A percentile compares a stretch with the other conserved stretches of the same genome.
phyloP scores from a whole-genome alignment of 2,797 vertebrate genomes.

The Hippoglossus hippoglossus region DNA sequence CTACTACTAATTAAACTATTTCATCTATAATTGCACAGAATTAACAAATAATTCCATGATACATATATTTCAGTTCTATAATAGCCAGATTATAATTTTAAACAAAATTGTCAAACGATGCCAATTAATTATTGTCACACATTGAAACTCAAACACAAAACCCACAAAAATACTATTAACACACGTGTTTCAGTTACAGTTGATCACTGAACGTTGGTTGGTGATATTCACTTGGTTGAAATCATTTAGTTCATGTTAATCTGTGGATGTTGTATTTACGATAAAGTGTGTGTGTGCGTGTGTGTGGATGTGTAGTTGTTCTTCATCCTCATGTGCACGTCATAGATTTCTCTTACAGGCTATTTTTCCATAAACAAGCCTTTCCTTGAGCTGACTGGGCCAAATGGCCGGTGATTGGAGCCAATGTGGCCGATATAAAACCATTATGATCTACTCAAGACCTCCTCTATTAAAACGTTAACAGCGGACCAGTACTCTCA shows the following conservation, averaged over 20 bases:
- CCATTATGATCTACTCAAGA: constrained; percentile 62
- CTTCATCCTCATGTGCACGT: neutral
- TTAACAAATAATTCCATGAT: neutral
- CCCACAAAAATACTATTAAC: neutral
- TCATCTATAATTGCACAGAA: neutral
- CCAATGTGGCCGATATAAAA: constrained; percentile 59
- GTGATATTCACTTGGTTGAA: neutral
- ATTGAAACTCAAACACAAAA: neutral
- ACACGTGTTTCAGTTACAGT: neutral
- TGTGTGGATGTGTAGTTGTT: neutral
- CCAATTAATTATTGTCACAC: constrained; percentile 9
- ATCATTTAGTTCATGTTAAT: constrained; percentile 1
- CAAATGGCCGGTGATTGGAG: constrained; percentile 34
- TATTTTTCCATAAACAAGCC: constrained; percentile 40
- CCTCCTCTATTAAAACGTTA: constrained; percentile 69
- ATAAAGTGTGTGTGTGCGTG: neutral
- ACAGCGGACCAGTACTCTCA: constrained; percentile 44
- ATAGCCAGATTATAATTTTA: constrained; percentile 14
- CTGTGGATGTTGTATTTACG: neutral
- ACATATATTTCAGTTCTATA: neutral
- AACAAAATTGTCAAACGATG: constrained; percentile 9
- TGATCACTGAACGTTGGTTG: constrained; percentile 1
- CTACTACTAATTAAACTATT: neutral
- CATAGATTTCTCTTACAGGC: constrained; percentile 11
- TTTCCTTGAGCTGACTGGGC: constrained; percentile 12